phyloP scores from a whole-genome alignment of 2,888 invertebrate genomes.

The Drosophila neutralis region DNA sequence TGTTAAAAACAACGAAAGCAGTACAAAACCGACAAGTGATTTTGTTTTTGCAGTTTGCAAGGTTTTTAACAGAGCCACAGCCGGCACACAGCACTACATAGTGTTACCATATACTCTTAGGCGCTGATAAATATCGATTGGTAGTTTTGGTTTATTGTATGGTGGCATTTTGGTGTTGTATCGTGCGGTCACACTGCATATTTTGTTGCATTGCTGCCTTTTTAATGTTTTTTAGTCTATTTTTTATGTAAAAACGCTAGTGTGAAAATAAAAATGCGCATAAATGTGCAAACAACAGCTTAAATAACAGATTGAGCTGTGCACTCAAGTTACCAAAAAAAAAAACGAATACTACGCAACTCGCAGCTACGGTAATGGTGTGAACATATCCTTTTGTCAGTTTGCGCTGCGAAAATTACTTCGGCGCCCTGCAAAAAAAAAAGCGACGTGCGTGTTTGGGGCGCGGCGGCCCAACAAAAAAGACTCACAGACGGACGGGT shows the following conservation, averaged over 20 bases:
- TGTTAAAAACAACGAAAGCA: neutral
- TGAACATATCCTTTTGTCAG: conserved; percentile 30
- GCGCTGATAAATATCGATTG: neutral
- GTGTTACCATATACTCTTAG: neutral
- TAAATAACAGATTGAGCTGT: conserved; percentile 50
- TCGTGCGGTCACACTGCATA: conserved; percentile 26
- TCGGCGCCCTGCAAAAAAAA: conserved; percentile 52
- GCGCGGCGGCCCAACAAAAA: conserved; percentile 72
- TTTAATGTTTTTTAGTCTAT: conserved; percentile 68
- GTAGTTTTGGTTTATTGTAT: conserved; percentile 18
- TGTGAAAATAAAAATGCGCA: conserved; percentile 46
- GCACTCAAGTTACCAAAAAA: conserved; percentile 29
- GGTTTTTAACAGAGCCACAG: neutral
- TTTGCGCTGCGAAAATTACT: conserved; percentile 57
- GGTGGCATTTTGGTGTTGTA: neutral
- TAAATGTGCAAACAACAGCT: conserved; percentile 55
- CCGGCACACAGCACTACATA: neutral
- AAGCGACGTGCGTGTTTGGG: conserved; percentile 71
- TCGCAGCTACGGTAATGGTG: conserved; percentile 40
- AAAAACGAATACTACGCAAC: conserved; percentile 14
- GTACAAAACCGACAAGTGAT: neutral
- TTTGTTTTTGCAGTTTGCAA: neutral
- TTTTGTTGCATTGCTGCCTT: conserved; percentile 56
- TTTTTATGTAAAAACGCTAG: conserved; percentile 69
- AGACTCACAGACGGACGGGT: conserved; percentile 31